phyloP scores from a whole-genome alignment of 2,797 vertebrate genomes.

The Neopelma chrysocephalum region DNA sequence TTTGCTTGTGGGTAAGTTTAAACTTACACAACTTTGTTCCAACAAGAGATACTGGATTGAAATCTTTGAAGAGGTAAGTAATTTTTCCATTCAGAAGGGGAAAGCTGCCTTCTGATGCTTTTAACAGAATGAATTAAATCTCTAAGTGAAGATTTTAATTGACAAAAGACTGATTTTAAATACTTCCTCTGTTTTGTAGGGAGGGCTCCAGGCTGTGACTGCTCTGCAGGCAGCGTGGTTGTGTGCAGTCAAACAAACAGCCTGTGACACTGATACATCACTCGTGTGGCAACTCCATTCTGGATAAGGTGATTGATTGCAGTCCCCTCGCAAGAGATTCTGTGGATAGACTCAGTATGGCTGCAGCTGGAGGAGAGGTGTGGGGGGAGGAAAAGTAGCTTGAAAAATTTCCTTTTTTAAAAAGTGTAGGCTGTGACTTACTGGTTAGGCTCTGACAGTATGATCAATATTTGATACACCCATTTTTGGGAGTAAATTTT shows the following conservation, averaged over 20 bases:
- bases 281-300: neutral
- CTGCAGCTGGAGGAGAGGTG: neutral
- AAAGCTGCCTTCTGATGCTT: neutral
- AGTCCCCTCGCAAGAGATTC: neutral
- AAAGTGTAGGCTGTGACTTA: neutral
- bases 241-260: neutral
- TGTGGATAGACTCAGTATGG: neutral
- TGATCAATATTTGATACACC: neutral
- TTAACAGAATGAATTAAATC: neutral
- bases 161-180: neutral
- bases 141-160: neutral
- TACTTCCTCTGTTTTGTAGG: neutral
- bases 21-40: neutral
- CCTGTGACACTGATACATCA: neutral
- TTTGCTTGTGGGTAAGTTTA: neutral
- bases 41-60: neutral
- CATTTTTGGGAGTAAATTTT: neutral
- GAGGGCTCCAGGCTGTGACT: neutral
- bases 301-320: neutral
- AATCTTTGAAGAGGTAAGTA: neutral
- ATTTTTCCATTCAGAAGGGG: neutral
- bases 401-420: neutral
- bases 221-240: neutral
- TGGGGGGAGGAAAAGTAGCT: neutral
- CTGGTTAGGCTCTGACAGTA: neutral